These are phyloP conservation scores for Pteromalus puparum DNA, from an alignment of 1,140 invertebrate genomes.

Conservation along the genomic window DNA sequence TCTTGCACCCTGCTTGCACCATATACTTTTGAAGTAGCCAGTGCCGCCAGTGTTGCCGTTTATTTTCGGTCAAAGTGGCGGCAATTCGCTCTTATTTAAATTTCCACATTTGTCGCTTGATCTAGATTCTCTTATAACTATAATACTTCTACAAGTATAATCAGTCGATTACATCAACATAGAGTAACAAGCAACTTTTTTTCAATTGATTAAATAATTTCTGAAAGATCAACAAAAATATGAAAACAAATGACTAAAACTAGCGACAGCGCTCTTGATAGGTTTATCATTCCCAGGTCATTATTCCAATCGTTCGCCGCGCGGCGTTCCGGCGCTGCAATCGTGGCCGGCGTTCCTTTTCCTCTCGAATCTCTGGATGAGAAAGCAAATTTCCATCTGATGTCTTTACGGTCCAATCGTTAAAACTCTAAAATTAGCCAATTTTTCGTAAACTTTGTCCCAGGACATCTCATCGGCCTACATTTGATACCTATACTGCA, in stretches of 20 bases:
- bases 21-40: too few species aligned
- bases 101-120: background rate
- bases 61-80: too few species aligned
- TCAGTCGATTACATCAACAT: too few species aligned
- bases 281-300: conserved; percentile 14
- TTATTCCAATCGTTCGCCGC: conserved; percentile 6
- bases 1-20: too few species aligned
- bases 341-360: background rate
- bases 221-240: background rate
- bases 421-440: background rate
- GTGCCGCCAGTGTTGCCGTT: too few species aligned
- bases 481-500: too few species aligned
- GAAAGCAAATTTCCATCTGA: background rate
- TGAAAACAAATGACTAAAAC: background rate
- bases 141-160: too few species aligned
- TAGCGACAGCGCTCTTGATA: background rate
- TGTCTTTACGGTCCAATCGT: background rate
- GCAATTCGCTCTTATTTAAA: too few species aligned
- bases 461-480: too few species aligned
- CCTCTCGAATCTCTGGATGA: background rate
- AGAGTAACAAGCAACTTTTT: too few species aligned
- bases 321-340: conserved; percentile 46
- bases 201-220: too few species aligned
- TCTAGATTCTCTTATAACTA: background rate
- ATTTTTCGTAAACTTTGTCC: background rate